Base-by-base conservation (phyloP, 2,113 vertebrate genomes). In the Heptranchias perlo region DNA sequence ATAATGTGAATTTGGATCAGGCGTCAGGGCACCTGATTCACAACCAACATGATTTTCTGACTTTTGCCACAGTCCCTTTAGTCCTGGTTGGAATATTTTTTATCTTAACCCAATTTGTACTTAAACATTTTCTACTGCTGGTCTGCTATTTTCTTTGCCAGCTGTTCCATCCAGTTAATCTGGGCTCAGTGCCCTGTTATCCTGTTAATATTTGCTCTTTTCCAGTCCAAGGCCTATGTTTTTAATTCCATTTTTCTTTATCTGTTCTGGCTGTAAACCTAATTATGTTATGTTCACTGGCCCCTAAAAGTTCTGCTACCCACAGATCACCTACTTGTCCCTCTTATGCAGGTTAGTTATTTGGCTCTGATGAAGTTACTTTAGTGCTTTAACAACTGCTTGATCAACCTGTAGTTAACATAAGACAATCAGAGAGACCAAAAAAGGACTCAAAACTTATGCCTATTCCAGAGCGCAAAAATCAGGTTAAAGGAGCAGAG, bases 171-270 rank as follows among this genome's bases (percentile, higher is more conserved):
- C 2, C 87, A 54, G 87, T 58, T 91, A 54, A 91, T 91, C 49
- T 58, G 49, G 6, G 11, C 16, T 87, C 44, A 49, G 47, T 87
- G 18, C 49, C 23, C 87, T 89, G 52, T 89, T 89, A 16, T 52
- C 52, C 52, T 14, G 52, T 35, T 58, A 91, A 91, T 52, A 58
- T 91, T 31, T 58, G 52, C 52, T 91, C 31, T 54, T 54, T 91
- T 58, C 52, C 31, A 35, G 28, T 14, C 87, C 31, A 91, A 91
- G 87, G 58, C 49, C 31, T 91, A n/a, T n/a, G n/a, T 16, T 87
- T 52, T 49, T 52, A 87, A 87, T 87, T 52, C 47, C 49, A 49
- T 87, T 87, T 87, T 87, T 52, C 84, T 87, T 87, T 87, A 49
- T 87, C 44, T 28, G 28, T 21, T 25, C 8, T 87, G 44, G 1